phyloP scores from a whole-genome alignment of 2,888 invertebrate genomes.

The Melikaiella ostensackeni region DNA sequence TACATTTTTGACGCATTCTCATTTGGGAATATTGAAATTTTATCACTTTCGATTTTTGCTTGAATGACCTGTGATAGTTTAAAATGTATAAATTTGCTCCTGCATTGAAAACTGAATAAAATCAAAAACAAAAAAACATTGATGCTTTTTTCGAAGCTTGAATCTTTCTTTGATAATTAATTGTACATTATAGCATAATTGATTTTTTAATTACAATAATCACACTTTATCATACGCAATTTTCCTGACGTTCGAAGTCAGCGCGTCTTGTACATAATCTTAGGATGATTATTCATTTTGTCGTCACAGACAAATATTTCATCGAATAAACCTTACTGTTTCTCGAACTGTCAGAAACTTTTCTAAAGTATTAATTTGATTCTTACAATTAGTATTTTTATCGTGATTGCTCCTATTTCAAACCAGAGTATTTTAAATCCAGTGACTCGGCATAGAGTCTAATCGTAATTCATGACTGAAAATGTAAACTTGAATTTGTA shows the following conservation, averaged over 20 bases:
- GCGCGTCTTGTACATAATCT: conserved; percentile 3
- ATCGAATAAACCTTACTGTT: background rate
- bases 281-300: background rate
- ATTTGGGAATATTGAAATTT: background rate
- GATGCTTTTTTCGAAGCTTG: background rate
- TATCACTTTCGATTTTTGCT: background rate
- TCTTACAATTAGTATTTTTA: background rate
- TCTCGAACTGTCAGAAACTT: background rate
- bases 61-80: background rate
- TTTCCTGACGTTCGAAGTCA: background rate
- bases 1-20: background rate
- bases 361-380: background rate
- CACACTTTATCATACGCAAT: background rate
- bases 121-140: background rate
- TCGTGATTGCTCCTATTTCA: background rate
- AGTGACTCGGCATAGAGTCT: background rate
- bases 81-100: background rate
- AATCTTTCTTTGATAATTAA: background rate
- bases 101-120: background rate
- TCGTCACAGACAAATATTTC: background rate
- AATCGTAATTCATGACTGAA: conserved; percentile 1
- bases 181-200: conserved; percentile 14
- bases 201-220: background rate
- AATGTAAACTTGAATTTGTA: background rate
- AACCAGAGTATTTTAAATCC: conserved; percentile 3